Evolutionary conservation across 2,888 invertebrate genomes (phyloP).

Genomic region (Pantelozetes paolii): DNA sequence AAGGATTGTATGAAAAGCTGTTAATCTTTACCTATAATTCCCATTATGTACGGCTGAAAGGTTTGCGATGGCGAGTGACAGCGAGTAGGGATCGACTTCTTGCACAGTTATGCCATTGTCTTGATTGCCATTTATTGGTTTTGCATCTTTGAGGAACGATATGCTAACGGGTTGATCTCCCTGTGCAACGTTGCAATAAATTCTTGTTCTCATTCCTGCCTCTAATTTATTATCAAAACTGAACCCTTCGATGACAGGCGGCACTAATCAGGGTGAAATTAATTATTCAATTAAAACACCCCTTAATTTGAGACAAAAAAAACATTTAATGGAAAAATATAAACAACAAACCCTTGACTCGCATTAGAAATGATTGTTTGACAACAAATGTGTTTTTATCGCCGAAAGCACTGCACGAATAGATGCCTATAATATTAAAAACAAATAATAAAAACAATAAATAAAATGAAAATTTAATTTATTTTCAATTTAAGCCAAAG

Average conservation of each 20-base stretch:
- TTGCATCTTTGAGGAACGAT: conserved; percentile 53
- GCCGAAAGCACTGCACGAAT: conserved; percentile 40
- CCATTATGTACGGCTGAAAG: conserved; percentile 47
- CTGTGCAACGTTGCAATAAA: conserved; percentile 53
- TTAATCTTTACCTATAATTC: conserved; percentile 28
- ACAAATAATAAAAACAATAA: too few relatives aligned
- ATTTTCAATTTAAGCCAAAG: neutral
- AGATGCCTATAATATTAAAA: too few relatives aligned
- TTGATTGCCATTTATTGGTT: conserved; percentile 48
- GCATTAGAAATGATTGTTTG: conserved; percentile 15
- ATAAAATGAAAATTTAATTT: conserved; percentile 2
- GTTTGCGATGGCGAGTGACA: conserved; percentile 46
- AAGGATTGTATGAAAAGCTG: neutral
- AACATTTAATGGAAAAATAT: conserved; percentile 6
- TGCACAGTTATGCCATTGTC: conserved; percentile 23
- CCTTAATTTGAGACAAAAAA: neutral
- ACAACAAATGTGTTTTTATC: conserved; percentile 24
- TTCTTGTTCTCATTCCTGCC: conserved; percentile 53
- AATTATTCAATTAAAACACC: neutral
- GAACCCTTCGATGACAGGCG: conserved; percentile 45
- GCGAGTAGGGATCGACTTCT: conserved; percentile 47
- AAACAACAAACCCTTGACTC: conserved; percentile 31
- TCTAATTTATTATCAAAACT: conserved; percentile 53
- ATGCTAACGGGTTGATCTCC: conserved; percentile 55
- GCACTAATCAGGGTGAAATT: conserved; percentile 39